Evolutionary conservation across 2,113 vertebrate species (phyloP), one percentile per base, ranked within the genome.

Genomic region (Pogonocichla stellata): DNA sequence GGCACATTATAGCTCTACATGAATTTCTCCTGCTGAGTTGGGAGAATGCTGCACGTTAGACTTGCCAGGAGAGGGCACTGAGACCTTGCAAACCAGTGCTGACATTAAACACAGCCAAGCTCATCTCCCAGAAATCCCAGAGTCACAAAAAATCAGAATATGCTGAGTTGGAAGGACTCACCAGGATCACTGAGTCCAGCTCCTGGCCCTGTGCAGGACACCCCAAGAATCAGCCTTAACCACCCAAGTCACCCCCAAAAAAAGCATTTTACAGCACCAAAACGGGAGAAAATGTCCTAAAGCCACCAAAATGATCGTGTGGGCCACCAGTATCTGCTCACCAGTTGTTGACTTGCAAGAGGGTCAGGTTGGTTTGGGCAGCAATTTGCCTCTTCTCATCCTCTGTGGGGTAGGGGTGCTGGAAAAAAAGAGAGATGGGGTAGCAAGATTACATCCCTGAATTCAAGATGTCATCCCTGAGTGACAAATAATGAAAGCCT

Each of bases 331-430:
- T 0, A 26, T 36, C 20, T 50, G 88, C 99, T 99, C 97, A 99
- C 99, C 99, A 99, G 98, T 99, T 99, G 98, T 99, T 99, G 94
- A 99, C 99, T 98, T 99, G 99, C 96, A 99, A 96, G 87, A 99
- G 99, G 70, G 99, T 99, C 79, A 99, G 98, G 97, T 98, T 99
- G 56, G 99, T 99, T 97, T 99, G 99, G 93, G 98, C 99, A 1
- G 99, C 99, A 1, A 99, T 99, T 98, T 99, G 99, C 90, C 99
- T 98, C 94, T 99, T 99, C 98, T 99, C 99, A 0, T 99, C 99
- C 97, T 99, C 99, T 70, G 99, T 99, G 14, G 99, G 99, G 95
- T 99, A 99, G 16, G 99, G 99, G 93, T 99, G 99, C 99, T 99
- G 94, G 33, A 97, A 42, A 82, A 92, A 85, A 88, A 40, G 75